phyloP scores from a whole-genome alignment of 2,797 vertebrate species.

The Aratinga solstitialis region DNA sequence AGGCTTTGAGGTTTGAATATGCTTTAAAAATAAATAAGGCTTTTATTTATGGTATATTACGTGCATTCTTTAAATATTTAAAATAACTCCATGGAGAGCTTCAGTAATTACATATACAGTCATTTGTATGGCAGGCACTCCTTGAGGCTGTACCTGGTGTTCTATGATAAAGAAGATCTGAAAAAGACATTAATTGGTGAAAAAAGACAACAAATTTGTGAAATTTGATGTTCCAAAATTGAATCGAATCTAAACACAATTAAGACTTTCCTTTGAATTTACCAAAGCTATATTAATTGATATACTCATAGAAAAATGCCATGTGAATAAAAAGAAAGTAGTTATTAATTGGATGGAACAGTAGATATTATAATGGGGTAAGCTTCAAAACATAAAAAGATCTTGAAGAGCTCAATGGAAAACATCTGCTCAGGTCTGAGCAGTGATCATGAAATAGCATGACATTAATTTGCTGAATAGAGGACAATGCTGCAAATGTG shows the following conservation, averaged over 20 bases:
- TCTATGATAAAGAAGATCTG: background rate
- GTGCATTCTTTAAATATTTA: background rate
- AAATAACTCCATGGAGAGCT: background rate
- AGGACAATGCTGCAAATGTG: slow-evolving; percentile 47
- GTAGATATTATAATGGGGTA: background rate
- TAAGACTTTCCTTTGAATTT: slow-evolving; percentile 1
- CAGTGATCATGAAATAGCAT: slow-evolving; percentile 27
- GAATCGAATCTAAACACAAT: background rate
- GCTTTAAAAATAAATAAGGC: background rate
- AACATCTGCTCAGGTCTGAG: slow-evolving; percentile 47
- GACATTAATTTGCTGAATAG: slow-evolving; percentile 60
- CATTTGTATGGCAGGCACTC: background rate
- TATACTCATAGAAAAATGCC: background rate
- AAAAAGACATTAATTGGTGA: background rate
- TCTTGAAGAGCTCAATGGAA: background rate
- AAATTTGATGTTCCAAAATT: background rate
- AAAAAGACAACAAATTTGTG: background rate
- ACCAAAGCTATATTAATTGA: background rate
- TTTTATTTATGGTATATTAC: background rate
- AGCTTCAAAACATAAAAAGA: background rate
- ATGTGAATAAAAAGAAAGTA: background rate
- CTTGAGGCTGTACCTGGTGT: background rate
- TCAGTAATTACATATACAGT: background rate
- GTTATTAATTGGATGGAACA: background rate
- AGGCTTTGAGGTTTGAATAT: background rate